Base-by-base conservation (phyloP, 2,797 vertebrate genomes). In the Austrolebias charrua region DNA sequence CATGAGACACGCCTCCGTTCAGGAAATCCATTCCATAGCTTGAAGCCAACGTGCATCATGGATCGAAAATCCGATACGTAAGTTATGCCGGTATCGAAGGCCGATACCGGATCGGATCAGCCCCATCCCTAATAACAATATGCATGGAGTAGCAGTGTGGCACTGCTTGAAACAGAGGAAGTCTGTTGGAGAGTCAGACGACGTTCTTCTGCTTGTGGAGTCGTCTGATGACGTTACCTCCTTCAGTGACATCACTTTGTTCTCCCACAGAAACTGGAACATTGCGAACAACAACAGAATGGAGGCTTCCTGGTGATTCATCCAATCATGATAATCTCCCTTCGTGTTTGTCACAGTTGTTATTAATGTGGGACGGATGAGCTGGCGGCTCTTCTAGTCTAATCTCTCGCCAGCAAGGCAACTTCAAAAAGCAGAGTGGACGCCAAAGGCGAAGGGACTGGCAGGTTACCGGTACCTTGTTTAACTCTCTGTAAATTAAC, bases 251-350 rank as follows among this genome's bases (percentile, higher is more conserved):
- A 70, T 86, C 77, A 84, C 45, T 19, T 19, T 0, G 14, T 5
- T 14, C 66, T 56, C 64, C 63, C 11, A n/a, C 40, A 38, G 29
- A 31, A 19, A 47, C 40, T 46, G 48, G 60, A 44, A 19, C 66
- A 57, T 44, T 60, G 43, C 12, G 51, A 11, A 6, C 46, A 48
- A 42, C 46, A 48, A 42, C 66, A 55, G 47, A 62, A 38, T 4
- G 18, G 63, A 58, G 60, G 50, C 82, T 82, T 83, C 69, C 73
- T 80, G 65, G 19, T 87, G 81, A 88, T 69, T 87, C 73, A 85
- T 52, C 60, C 20, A 18, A 44, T 63, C 19, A 46, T 50, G 54
- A 70, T 6, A 58, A 52, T 57, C 35, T 71, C 28, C 48, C 45
- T 64, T 0, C 0, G 35, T 35, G 47, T 19, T 50, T 42, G 53